Evolutionary conservation across 2,888 invertebrate species (phyloP).

Genomic region (Craniophora ligustri): DNA sequence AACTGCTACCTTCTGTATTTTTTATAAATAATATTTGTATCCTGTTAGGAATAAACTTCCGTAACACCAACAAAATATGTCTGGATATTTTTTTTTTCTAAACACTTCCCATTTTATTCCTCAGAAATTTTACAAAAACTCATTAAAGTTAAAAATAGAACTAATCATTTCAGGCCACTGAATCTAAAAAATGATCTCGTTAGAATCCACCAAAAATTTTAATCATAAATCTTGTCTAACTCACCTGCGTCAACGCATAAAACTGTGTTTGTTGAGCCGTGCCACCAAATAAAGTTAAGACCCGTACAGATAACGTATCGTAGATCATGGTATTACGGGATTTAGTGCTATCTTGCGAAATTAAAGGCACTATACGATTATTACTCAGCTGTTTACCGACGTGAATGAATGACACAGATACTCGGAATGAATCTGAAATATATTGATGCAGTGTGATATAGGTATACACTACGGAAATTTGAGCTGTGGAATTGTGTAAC

Average conservation of each 20-base stretch:
- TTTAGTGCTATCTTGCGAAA: constrained; percentile 55
- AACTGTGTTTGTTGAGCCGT: constrained; percentile 49
- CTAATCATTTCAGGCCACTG: background rate
- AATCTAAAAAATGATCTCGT: background rate
- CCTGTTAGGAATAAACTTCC: no score
- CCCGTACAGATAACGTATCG: constrained; percentile 62
- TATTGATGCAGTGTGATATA: background rate
- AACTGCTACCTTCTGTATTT: no score
- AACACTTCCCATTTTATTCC: no score
- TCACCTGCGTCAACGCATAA: constrained; percentile 1
- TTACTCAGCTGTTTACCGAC: constrained; percentile 37
- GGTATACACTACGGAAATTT: background rate
- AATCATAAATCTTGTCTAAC: constrained; percentile 5
- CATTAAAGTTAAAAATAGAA: no score
- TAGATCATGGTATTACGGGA: constrained; percentile 59
- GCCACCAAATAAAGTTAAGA: constrained; percentile 52
- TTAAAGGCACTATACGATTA: constrained; percentile 53
- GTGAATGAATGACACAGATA: background rate
- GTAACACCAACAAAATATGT: no score
- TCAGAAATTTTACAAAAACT: no score
- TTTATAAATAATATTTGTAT: no score
- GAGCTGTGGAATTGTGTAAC: no score
- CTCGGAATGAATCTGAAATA: background rate
- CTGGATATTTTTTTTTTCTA: no score
- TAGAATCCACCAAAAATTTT: constrained; percentile 1